Base-by-base conservation (phyloP, 1,140 invertebrate species). In the silkworm (Bombyx mori) region DNA sequence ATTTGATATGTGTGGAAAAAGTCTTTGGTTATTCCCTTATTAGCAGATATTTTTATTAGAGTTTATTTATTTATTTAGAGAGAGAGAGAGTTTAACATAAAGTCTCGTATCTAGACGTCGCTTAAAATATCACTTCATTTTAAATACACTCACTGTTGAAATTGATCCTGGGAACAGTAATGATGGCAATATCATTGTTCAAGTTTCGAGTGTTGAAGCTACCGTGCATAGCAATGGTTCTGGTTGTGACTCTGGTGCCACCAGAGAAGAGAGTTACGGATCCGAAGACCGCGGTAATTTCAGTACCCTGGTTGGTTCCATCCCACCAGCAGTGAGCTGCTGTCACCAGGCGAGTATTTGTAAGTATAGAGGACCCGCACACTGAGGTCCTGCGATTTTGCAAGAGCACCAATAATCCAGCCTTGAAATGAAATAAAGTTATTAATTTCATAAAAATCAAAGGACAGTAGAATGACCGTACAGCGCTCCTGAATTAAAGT, bases 311-410 rank as follows among this genome's bases (percentile, higher is more conserved):
- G 56, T 54, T 53, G 3, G n/a, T 6, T 42, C 61, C 52, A 51
- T 67, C 65, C 45, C 51, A 46, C 65, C 65, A 67, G 56, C 65
- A 67, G 56, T 67, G 65, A 7, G 65, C 65, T 10, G 65, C 65
- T 6, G 65, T 67, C 18, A 67, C 22, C 5, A 56, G 8, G 3
- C 59, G 47, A 6, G 18, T 58, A 45, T 55, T 47, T 22, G 43
- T 52, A 5, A 67, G 3, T 6, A 67, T 26, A 7, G 65, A 57
- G 1, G 54, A 44, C 7, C 65, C 65, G 46, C 65, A 67, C 0
- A 63, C 47, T 7, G 60, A 54, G 12, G 45, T 48, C 2, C 18
- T 35, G 2, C 54, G 45, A 6, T 42, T 18, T 3, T 45, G 35
- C 3, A 56, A 35, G 22, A 26, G 22, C 22, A 56, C 42, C 46